Percentiles rank a stretch among this genome's conserved stretches.
Evolutionary conservation across 2,113 vertebrate species (phyloP).

Genomic region (Malurus melanocephalus): DNA sequence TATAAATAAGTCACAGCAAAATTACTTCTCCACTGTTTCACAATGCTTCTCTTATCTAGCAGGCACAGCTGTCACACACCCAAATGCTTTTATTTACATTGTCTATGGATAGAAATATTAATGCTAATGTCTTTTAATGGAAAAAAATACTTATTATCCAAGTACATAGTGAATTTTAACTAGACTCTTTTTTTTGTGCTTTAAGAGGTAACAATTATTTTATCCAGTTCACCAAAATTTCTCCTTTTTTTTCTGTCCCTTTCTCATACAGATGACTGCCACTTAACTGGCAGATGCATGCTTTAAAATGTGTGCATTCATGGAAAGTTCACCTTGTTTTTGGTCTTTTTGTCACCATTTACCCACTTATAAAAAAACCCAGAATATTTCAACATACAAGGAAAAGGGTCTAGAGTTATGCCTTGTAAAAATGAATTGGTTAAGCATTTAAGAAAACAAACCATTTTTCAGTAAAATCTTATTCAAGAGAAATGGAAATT

Average conservation of each 20-base stretch:
- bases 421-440: not conserved
- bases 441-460: not conserved
- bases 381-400: not conserved
- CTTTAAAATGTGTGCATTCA: not conserved
- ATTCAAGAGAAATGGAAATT: not conserved
- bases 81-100: constrained; percentile 56
- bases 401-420: not conserved
- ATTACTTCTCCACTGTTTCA: constrained; percentile 65
- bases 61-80: constrained; percentile 63
- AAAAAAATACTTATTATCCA: constrained; percentile 25
- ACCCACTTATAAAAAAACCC: not conserved
- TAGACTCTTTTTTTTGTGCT: not conserved
- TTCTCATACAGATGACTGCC: not conserved
- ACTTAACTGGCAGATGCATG: not conserved
- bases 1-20: constrained; percentile 68
- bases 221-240: not conserved
- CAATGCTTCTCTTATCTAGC: constrained; percentile 67
- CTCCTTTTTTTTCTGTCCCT: not conserved
- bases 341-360: not conserved
- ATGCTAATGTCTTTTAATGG: constrained; percentile 25
- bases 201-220: not conserved
- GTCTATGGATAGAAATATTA: constrained; percentile 46
- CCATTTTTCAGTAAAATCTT: not conserved
- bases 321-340: not conserved
- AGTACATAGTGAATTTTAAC: constrained; percentile 40